Conservation (phyloP, 2,113 vertebrate species). For the Thunnus maccoyii region DNA sequence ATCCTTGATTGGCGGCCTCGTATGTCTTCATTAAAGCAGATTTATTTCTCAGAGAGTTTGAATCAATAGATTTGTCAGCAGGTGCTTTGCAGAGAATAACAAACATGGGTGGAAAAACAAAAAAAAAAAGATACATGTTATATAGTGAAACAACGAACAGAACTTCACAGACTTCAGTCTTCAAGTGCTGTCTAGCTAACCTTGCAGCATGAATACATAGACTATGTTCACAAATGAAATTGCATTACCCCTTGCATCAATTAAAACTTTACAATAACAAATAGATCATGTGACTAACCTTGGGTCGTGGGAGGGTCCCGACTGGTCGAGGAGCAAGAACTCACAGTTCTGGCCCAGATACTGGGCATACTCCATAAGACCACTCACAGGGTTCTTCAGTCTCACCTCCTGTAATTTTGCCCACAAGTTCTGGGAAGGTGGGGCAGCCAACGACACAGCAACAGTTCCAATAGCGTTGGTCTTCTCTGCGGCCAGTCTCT, state of each 20-base stretch:
- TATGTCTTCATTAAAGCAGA: slow-evolving; percentile 11
- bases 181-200: too few species aligned
- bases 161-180: too few species aligned
- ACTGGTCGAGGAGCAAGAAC: slow-evolving; percentile 92
- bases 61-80: slow-evolving; percentile 12
- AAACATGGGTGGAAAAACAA: background rate
- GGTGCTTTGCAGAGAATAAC: background rate
- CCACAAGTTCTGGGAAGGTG: slow-evolving; percentile 80
- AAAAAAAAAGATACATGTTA: background rate
- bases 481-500: slow-evolving; percentile 37
- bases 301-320: slow-evolving; percentile 95
- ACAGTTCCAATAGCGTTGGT: slow-evolving; percentile 72
- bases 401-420: slow-evolving; percentile 90
- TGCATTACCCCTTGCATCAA: background rate
- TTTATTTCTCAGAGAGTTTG: background rate
- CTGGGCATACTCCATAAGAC: slow-evolving; percentile 96
- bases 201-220: background rate
- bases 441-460: slow-evolving; percentile 82
- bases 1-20: slow-evolving; percentile 1
- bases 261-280: background rate
- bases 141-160: background rate
- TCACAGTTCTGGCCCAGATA: slow-evolving; percentile 92
- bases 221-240: background rate
- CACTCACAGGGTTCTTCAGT: slow-evolving; percentile 95
- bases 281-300: slow-evolving; percentile 83